Evolutionary conservation across 1,140 invertebrate species (phyloP), one percentile per base, ranked within the genome.

Genomic region (Leptonema lineaticorne): DNA sequence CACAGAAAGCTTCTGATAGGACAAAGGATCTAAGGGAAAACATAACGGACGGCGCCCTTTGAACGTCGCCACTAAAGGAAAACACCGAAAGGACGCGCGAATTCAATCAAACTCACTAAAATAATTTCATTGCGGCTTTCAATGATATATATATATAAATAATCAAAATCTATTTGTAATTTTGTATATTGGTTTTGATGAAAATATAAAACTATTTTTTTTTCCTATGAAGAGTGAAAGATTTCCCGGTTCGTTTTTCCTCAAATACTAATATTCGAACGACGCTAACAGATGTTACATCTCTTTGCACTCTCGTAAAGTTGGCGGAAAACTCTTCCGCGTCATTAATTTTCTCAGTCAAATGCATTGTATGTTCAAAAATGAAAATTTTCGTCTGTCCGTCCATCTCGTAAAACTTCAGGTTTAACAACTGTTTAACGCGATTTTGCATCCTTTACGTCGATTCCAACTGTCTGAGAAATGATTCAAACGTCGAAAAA

Each of bases 311-410:
- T 62, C 37, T 18, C 18, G 16, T 22, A 9, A 37, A 26, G n/a
- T 11, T 18, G 24, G 37, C 30, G 14, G 24, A 16, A 46, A 67
- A 50, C 22, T 58, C 37, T 59, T 59, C 65, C 56, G 65, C 53
- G 18, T 67, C 56, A 67, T 67, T 67, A 67, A 67, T 67, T 67
- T 57, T 66, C 64, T 50, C n/a, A 66, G 48, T 56, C 48, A 41
- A 56, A 57, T 66, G 30, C 64, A 56, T 66, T 16, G 7, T 24
- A n/a, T n/a, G n/a, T n/a, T n/a, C n/a, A n/a, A n/a, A n/a, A n/a
- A n/a, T n/a, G n/a, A n/a, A n/a, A n/a, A n/a, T n/a, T n/a, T n/a
- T n/a, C n/a, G n/a, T n/a, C n/a, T n/a, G n/a, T n/a, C n/a, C n/a
- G n/a, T n/a, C n/a, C n/a, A n/a, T n/a, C n/a, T n/a, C n/a, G n/a